phyloP scores from a whole-genome alignment of 2,888 invertebrate genomes.

The Cordilura impudica region DNA sequence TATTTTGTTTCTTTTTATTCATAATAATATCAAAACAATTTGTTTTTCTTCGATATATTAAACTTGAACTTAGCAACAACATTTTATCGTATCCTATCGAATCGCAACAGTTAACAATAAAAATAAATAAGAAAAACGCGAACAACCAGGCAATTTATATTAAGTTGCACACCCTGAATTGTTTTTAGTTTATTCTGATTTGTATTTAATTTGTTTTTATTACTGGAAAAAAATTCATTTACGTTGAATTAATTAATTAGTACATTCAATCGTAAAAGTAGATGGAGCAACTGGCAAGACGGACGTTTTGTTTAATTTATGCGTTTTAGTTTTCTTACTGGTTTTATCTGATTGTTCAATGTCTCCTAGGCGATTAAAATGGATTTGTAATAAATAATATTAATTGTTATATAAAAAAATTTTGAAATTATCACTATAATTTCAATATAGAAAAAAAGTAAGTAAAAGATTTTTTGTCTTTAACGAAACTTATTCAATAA shows the following conservation, averaged over 20 bases:
- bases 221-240: background rate
- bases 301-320: slow-evolving; percentile 15
- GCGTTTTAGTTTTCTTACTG: background rate
- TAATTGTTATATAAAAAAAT: background rate
- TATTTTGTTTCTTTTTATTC: too few relatives aligned
- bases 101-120: background rate
- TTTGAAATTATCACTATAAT: background rate
- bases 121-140: background rate
- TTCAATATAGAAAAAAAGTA: too few relatives aligned
- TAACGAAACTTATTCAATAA: too few relatives aligned
- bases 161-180: background rate
- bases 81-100: too few relatives aligned
- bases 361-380: slow-evolving; percentile 5
- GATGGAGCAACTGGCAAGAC: background rate
- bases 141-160: background rate
- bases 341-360: slow-evolving; percentile 2
- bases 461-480: too few relatives aligned
- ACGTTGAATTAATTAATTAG: background rate
- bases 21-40: background rate
- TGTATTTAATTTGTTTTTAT: background rate
- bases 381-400: background rate
- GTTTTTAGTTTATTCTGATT: background rate
- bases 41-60: background rate
- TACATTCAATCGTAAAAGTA: background rate
- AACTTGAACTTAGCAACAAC: background rate